Conservation (phyloP, 2,797 vertebrate genomes). For the Miichthys miiuy region DNA sequence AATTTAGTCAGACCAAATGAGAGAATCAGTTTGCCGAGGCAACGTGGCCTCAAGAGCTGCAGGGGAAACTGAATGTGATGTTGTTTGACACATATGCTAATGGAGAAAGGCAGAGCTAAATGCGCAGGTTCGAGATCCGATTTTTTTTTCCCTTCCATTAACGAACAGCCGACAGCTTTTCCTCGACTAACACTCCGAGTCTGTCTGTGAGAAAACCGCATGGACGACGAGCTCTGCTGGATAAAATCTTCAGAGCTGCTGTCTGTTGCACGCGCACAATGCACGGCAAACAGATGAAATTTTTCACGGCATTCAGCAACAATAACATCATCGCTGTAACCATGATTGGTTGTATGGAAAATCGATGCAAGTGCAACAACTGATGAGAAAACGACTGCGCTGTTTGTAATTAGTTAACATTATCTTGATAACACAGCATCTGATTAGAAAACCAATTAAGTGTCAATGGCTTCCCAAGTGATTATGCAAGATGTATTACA, state of each 20-base stretch:
- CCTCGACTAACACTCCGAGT: conserved; percentile 12
- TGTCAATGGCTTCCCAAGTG: conserved; percentile 61
- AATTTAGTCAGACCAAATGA: conserved; percentile 43
- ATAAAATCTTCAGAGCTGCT: conserved; percentile 37
- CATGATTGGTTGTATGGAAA: conserved; percentile 53
- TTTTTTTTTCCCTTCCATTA: conserved; percentile 26
- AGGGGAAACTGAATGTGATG: conserved; percentile 55
- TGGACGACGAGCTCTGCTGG: conserved; percentile 12
- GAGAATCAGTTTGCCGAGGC: conserved; percentile 39
- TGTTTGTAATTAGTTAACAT: conserved; percentile 76
- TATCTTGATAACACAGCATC: conserved; percentile 70
- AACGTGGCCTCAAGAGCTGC: conserved; percentile 29
- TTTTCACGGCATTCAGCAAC: conserved; percentile 64
- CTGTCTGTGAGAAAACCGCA: conserved; percentile 1
- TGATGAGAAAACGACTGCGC: conserved; percentile 68
- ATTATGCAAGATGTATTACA: conserved; percentile 62
- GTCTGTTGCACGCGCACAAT: conserved; percentile 19
- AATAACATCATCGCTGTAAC: conserved; percentile 49
- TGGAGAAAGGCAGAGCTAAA: conserved; percentile 61
- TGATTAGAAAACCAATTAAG: conserved; percentile 74
- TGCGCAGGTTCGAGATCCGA: background rate
- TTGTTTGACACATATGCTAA: conserved; percentile 59
- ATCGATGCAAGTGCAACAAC: conserved; percentile 64
- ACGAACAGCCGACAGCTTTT: conserved; percentile 53
- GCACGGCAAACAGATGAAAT: conserved; percentile 44